phyloP scores from a whole-genome alignment of 2,113 vertebrate species.

The Laterallus jamaicensis region DNA sequence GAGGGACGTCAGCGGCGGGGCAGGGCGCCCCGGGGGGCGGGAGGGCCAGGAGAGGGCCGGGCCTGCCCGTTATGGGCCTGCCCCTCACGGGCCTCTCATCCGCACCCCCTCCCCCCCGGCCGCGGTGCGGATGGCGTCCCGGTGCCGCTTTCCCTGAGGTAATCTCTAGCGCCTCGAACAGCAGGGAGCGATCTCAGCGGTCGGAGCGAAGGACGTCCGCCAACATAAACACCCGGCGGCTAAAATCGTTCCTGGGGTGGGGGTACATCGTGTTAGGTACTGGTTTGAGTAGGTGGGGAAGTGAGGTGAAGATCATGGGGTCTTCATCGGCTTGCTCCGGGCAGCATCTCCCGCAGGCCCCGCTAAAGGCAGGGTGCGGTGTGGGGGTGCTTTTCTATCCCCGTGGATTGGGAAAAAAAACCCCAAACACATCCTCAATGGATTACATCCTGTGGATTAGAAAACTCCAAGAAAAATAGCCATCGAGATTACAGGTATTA shows the following conservation, averaged over 20 bases:
- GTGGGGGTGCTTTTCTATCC: background rate
- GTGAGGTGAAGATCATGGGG: too few species aligned
- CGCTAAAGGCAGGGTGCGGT: background rate
- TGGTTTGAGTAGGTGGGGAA: background rate
- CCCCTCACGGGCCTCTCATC: too few species aligned
- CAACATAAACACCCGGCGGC: fast-evolving
- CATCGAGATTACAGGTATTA: fast-evolving
- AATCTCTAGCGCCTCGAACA: fast-evolving
- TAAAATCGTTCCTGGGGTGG: fast-evolving
- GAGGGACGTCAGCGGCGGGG: background rate
- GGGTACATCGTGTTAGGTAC: fast-evolving
- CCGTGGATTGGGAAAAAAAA: background rate
- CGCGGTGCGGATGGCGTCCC: background rate
- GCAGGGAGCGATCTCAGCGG: background rate
- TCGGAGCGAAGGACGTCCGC: background rate
- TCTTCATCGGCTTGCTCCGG: background rate
- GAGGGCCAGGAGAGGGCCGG: background rate
- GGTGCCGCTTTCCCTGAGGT: background rate
- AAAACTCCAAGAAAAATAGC: background rate
- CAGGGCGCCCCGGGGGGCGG: background rate
- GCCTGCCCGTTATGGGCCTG: too few species aligned
- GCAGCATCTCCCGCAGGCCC: background rate
- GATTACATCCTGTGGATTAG: background rate
- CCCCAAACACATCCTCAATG: background rate
- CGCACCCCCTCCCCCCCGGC: background rate